A percentile compares a stretch with the other conserved stretches of the same genome.
Evolutionary conservation across 2,113 vertebrate species (phyloP).

Genomic region (Hyperopisus bebe): DNA sequence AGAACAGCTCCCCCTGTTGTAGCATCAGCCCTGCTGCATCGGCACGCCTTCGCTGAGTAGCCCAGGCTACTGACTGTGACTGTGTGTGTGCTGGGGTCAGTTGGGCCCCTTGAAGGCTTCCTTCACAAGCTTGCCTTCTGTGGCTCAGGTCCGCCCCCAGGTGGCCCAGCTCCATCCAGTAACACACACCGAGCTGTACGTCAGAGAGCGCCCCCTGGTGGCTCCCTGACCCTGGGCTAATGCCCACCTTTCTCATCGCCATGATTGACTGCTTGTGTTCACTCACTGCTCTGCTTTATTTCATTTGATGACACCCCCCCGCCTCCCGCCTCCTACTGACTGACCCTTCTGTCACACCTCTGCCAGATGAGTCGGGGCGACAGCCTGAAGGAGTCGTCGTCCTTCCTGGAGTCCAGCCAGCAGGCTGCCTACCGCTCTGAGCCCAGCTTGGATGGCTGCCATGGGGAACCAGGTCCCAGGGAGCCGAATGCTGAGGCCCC

Average conservation of each 20-base stretch:
- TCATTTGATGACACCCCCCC: not conserved
- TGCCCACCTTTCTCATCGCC: not conserved
- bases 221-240: not conserved
- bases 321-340: not conserved
- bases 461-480: constrained; percentile 35
- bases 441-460: constrained; percentile 79
- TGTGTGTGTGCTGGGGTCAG: not conserved
- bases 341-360: constrained; percentile 5
- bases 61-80: not conserved
- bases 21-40: not conserved
- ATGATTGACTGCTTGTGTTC: not conserved
- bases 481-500: constrained; percentile 23
- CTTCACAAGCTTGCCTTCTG: not conserved
- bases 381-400: constrained; percentile 79
- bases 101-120: not conserved
- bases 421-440: constrained; percentile 88
- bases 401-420: constrained; percentile 75
- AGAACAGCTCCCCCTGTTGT: not conserved
- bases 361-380: constrained; percentile 82
- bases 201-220: not conserved
- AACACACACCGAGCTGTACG: not conserved
- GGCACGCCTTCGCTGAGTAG: not conserved
- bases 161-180: not conserved
- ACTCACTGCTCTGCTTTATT: not conserved
- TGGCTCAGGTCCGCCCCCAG: too few relatives aligned